Evolutionary conservation across 2,888 invertebrate species (phyloP), one percentile per base, ranked within the genome.

Genomic region (Lasius fuliginosus): DNA sequence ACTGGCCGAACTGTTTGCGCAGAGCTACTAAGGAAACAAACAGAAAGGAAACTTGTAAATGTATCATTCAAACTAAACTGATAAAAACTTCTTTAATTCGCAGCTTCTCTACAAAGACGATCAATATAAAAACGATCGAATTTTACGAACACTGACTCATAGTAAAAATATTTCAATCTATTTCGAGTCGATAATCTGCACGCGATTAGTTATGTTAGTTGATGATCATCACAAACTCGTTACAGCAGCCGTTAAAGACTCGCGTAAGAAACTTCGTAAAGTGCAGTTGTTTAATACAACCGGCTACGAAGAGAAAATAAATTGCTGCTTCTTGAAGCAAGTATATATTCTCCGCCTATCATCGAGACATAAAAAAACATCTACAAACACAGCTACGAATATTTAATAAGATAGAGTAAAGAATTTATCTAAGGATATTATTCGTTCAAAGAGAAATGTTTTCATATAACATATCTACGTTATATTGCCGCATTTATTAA

Each of bases 201-300:
- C 3, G 15, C 56, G n/a, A 56, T 53, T 40, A 79, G 30, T 62
- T 81, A 65, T 60, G 40, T 68, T 62, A 58, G 15, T 23, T 49
- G 77, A 36, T 27, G 46, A 65, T 71, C 27, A 65, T 82, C 62
- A 36, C 73, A 73, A 84, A 67, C 77, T 82, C 49, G 40, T 84
- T 82, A 82, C 49, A 73, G 67, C 36, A 53, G 40, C 3, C 42
- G 27, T 75, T 53, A 64, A 60, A 67, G 30, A 12, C n/a, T 46
- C 33, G n/a, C 15, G 1, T 46, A 74, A 82, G 82, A 60, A 82
- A 46, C 58, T 73, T 65, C 9, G 42, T 40, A 62, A 81, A 69
- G 27, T 67, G 73, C 79, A 36, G 27, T 81, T 81, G 18, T 67
- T 64, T 84, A 58, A 82, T 74, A n/a, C 42, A 69, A 42, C 69